Evolutionary conservation across 2,888 invertebrate genomes (phyloP), one percentile per base, ranked within the genome.

Genomic region (Pterobdella sp.): DNA sequence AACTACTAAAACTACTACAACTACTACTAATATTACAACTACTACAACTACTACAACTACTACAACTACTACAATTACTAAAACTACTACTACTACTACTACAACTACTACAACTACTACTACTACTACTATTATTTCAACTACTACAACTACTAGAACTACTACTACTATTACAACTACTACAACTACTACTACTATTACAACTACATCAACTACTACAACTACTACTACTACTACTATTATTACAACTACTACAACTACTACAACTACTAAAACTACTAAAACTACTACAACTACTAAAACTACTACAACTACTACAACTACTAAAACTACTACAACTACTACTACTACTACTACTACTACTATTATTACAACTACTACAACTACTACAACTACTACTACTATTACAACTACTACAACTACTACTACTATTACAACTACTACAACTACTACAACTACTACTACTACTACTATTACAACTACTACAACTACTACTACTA

Each of bases 1-100:
- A n/a, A n/a, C n/a, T n/a, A n/a, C n/a, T n/a, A n/a, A n/a, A n/a
- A n/a, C n/a, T n/a, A n/a, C n/a, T n/a, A n/a, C n/a, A n/a, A n/a
- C n/a, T n/a, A n/a, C n/a, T n/a, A n/a, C n/a, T n/a, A n/a, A n/a
- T n/a, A n/a, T n/a, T n/a, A n/a, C n/a, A n/a, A n/a, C n/a, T n/a
- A n/a, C 52, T 49, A 49, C 52, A 49, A 49, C 52, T 49, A 49
- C 52, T 49, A 49, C 52, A 49, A 49, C 52, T 49, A 49, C 52
- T 49, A 49, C 52, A 49, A 18, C n/a, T n/a, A n/a, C n/a, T n/a
- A n/a, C n/a, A n/a, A n/a, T n/a, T n/a, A n/a, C n/a, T n/a, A n/a
- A n/a, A n/a, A n/a, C n/a, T n/a, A n/a, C n/a, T n/a, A n/a, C n/a
- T n/a, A n/a, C n/a, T n/a, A n/a, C n/a, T n/a, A n/a, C n/a, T n/a